phyloP scores from a whole-genome alignment of 2,888 invertebrate species.

The Diaperis boleti region DNA sequence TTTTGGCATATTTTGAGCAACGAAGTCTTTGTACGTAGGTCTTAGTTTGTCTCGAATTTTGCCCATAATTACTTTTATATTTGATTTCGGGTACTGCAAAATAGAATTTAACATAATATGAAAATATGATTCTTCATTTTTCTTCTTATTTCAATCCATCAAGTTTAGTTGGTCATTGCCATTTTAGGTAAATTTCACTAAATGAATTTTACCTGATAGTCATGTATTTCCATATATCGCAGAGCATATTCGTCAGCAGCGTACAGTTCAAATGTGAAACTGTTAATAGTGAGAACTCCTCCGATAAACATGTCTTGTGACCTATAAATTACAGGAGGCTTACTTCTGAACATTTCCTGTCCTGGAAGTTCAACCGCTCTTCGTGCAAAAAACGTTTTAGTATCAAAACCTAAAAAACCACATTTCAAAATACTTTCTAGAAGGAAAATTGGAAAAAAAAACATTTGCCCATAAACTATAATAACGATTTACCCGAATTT shows the following conservation, averaged over 20 bases:
- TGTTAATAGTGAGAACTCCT: constrained; percentile 80
- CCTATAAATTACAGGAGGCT: constrained; percentile 80
- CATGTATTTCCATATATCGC: constrained; percentile 86
- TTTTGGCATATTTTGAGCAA: constrained; percentile 74
- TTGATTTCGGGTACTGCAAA: constrained; percentile 79
- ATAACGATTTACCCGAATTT: constrained; percentile 49
- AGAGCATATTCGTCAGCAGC: constrained; percentile 90
- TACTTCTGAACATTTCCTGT: constrained; percentile 77
- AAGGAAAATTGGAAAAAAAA: neutral
- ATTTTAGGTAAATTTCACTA: too few relatives aligned
- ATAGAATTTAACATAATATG: too few relatives aligned
- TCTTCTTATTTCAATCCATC: too few relatives aligned
- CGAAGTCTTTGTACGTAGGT: constrained; percentile 81
- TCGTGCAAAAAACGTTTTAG: constrained; percentile 75
- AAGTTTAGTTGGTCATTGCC: too few relatives aligned
- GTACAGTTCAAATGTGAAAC: constrained; percentile 81
- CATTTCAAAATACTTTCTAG: too few relatives aligned
- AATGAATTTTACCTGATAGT: constrained; percentile 78
- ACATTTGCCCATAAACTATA: neutral
- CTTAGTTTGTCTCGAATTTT: constrained; percentile 79
- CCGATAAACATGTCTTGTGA: constrained; percentile 89
- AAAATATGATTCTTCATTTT: too few relatives aligned
- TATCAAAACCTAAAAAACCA: constrained; percentile 64
- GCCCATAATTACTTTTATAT: constrained; percentile 78
- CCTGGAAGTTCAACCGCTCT: constrained; percentile 79